These are phyloP conservation scores for Andrena camellia DNA, from an alignment of 2,888 invertebrate species.

Conservation along the genomic window DNA sequence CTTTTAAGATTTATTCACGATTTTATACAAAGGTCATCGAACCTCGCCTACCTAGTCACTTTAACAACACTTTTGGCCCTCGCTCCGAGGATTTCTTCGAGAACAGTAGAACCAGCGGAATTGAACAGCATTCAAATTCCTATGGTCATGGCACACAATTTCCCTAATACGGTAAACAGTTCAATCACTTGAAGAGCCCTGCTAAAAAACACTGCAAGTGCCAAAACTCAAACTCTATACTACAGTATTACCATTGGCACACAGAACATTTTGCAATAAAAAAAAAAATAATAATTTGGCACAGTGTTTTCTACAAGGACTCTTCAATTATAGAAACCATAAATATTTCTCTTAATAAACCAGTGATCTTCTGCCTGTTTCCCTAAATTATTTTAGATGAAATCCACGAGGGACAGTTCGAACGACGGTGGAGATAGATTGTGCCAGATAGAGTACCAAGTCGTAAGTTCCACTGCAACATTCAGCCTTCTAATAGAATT, in stretches of 20 bases:
- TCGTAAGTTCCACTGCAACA: conserved; percentile 27
- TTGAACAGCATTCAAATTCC: conserved; percentile 28
- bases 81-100: neutral
- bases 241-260: too few species aligned
- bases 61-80: conserved; percentile 4
- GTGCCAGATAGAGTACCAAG: conserved; percentile 53
- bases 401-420: conserved; percentile 17
- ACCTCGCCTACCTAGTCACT: neutral
- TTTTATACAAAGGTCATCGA: conserved; percentile 26
- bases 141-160: conserved; percentile 16
- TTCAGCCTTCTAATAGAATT: too few species aligned
- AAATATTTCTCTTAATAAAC: neutral
- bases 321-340: neutral
- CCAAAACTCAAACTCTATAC: too few species aligned
- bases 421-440: neutral
- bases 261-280: too few species aligned
- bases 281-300: too few species aligned
- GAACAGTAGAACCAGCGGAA: conserved; percentile 15
- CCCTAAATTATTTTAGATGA: conserved; percentile 25
- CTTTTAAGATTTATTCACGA: neutral
- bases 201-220: too few species aligned
- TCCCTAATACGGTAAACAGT: conserved; percentile 30
- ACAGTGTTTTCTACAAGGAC: too few species aligned
- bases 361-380: neutral
- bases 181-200: neutral